phyloP scores from a whole-genome alignment of 1,140 invertebrate genomes.

The Penaeus indicus region DNA sequence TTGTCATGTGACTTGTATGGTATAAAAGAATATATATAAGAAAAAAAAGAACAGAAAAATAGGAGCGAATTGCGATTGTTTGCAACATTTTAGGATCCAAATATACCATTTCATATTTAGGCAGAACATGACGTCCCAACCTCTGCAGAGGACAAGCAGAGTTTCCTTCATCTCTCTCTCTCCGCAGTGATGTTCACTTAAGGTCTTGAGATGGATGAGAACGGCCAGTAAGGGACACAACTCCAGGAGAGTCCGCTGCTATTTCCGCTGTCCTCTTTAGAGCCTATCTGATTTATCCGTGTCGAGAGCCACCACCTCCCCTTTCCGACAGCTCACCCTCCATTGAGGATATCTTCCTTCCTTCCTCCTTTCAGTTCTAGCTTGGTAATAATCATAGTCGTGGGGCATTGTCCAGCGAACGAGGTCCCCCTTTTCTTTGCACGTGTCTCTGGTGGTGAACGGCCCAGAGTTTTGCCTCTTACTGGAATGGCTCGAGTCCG shows the following conservation, averaged over 20 bases:
- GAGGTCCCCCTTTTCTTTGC: too few species aligned
- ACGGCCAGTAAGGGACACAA: constrained; percentile 60
- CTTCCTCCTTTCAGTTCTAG: too few species aligned
- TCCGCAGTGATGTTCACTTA: constrained; percentile 27
- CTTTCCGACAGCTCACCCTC: too few species aligned
- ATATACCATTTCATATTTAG: constrained; percentile 50
- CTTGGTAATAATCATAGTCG: too few species aligned
- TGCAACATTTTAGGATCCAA: constrained; percentile 35
- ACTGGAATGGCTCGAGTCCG: constrained; percentile 59
- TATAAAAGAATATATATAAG: constrained; percentile 4
- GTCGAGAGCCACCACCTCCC: constrained; percentile 4
- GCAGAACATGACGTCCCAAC: constrained; percentile 53
- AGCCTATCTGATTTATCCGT: too few species aligned
- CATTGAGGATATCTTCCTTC: too few species aligned
- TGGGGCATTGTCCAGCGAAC: too few species aligned
- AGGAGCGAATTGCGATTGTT: constrained; percentile 13
- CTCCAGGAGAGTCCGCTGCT: constrained; percentile 41
- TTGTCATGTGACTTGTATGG: constrained; percentile 28
- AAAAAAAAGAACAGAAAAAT: too few species aligned
- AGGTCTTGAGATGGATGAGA: constrained; percentile 53
- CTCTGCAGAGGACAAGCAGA: constrained; percentile 35
- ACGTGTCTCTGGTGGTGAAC: constrained; percentile 4
- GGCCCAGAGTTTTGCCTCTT: constrained; percentile 56
- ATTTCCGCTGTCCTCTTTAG: not conserved
- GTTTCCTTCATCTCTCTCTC: constrained; percentile 29